Evolutionary conservation across 1,140 invertebrate genomes (phyloP), one percentile per base, ranked within the genome.

Genomic region (Pseudomyrmex gracilis): DNA sequence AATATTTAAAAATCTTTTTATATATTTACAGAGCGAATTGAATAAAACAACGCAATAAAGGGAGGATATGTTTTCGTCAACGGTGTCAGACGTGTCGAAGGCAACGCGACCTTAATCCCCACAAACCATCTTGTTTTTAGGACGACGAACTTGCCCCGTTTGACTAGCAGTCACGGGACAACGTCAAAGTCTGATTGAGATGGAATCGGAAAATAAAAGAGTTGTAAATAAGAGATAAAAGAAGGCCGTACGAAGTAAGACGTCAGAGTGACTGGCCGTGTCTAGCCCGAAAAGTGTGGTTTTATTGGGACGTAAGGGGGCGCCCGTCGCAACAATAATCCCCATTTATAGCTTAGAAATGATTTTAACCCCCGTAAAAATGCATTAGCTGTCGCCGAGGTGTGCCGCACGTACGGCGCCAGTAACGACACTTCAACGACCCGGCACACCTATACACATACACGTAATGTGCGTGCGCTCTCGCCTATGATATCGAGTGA

Each of bases 151-250:
- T 61, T 55, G 24, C 57, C 22, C 57, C 22, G 58, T 24, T 22
- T 49, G 68, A 78, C 55, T 51, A 34, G 13, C 13, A 51, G 64
- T 47, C 22, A 53, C 15, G 55, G 47, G 47, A 61, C 51, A 66
- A 68, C 45, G 68, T 49, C 24, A 34, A 71, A 85, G 91, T 85
- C 91, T 94, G 93, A 94, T 94, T 94, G 93, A 93, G 93, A 94
- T 94, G 94, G 93, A 94, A 94, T 94, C 93, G 91, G 90, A 89
- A 74, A 94, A 94, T 94, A 94, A 94, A 94, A 92, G 92, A 93
- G 93, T 94, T 94, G 93, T 94, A 94, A 94, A 94, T 94, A 94
- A 94, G 93, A 94, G 89, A 94, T 93, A 94, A 94, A 94, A 93
- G 86, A 90, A 91, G 90, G 82, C 85, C 71, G 85, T 85, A 84